These are phyloP conservation scores for Mohoua ochrocephala DNA, from an alignment of 2,113 vertebrate genomes.

Conservation along the genomic window DNA sequence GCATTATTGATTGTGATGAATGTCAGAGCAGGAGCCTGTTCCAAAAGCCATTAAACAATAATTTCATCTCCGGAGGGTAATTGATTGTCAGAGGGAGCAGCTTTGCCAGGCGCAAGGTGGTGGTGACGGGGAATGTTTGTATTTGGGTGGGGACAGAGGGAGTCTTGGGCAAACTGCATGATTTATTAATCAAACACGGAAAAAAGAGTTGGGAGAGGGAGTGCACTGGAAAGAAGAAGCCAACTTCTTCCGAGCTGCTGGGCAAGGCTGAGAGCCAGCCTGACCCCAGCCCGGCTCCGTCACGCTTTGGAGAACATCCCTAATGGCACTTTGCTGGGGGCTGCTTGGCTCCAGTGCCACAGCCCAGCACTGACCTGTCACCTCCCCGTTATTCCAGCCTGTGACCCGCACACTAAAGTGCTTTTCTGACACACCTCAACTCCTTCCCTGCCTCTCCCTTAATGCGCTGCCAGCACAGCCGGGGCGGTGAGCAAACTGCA, in stretches of 20 bases:
- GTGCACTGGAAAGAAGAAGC: background rate
- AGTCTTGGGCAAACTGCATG: slow-evolving; percentile 62
- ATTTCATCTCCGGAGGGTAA: slow-evolving; percentile 81
- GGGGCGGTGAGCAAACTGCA: fast-evolving
- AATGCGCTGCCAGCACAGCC: background rate
- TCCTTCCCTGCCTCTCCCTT: background rate
- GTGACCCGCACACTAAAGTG: background rate
- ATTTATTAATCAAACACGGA: slow-evolving; percentile 71
- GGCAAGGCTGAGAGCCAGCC: background rate
- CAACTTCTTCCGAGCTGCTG: background rate
- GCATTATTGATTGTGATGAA: slow-evolving; percentile 84
- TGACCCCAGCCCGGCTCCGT: background rate
- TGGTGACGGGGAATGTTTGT: slow-evolving; percentile 64
- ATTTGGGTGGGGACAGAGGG: slow-evolving; percentile 62
- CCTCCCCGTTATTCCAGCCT: background rate
- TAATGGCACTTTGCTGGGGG: background rate
- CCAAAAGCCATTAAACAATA: slow-evolving; percentile 83
- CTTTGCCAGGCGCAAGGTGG: slow-evolving; percentile 64
- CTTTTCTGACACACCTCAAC: background rate
- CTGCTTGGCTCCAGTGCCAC: background rate
- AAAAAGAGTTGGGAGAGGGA: slow-evolving; percentile 25
- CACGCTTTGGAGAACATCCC: background rate
- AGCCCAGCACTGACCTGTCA: fast-evolving
- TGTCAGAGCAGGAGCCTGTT: slow-evolving; percentile 78
- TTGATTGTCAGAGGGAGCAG: slow-evolving; percentile 77